Evolutionary conservation across 2,113 vertebrate genomes (phyloP).

Genomic region (Chloebia gouldiae): DNA sequence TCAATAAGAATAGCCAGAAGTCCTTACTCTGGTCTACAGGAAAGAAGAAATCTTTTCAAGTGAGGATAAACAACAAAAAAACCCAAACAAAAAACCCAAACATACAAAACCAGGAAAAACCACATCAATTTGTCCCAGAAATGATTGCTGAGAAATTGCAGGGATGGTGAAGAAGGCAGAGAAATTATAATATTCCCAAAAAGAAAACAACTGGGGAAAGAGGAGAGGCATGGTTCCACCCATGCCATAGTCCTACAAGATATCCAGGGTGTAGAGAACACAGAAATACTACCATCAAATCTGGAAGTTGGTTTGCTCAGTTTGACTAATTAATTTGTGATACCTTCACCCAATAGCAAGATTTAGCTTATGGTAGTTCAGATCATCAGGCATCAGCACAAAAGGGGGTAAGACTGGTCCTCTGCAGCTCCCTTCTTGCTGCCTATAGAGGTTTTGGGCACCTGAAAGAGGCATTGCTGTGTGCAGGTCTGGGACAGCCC

Average conservation of each 20-base stretch:
- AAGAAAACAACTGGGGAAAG: not conserved
- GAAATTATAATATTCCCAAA: not conserved
- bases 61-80: not conserved
- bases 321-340: not conserved
- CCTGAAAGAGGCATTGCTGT: not conserved
- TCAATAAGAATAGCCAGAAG: not conserved
- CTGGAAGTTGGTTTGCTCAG: not conserved
- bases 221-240: not conserved
- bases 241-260: not conserved
- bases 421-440: not conserved
- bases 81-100: not conserved
- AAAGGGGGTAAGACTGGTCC: not conserved
- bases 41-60: not conserved
- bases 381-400: rapidly evolving
- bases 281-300: not conserved
- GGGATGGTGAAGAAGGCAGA: not conserved
- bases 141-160: not conserved
- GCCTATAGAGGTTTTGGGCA: not conserved
- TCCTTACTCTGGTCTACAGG: not conserved
- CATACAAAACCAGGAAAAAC: not conserved
- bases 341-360: not conserved
- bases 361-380: not conserved
- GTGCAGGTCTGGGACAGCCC: not conserved
- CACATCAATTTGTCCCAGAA: not conserved
- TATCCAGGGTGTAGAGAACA: not conserved